phyloP scores from a whole-genome alignment of 2,888 invertebrate genomes.

The Watsonalla cultraria region DNA sequence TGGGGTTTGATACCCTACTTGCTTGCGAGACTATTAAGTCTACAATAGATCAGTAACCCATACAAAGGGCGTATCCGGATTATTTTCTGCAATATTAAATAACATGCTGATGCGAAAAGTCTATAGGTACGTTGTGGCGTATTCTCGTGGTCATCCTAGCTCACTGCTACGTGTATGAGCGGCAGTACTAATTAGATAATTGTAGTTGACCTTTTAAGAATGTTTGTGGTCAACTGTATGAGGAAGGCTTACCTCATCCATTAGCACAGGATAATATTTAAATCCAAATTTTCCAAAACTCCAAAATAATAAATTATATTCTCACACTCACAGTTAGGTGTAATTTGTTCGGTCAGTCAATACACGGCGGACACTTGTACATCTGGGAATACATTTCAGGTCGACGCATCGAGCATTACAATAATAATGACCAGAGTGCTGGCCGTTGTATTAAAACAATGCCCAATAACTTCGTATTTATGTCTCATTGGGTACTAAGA shows the following conservation, averaged over 20 bases:
- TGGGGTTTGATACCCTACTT: no score
- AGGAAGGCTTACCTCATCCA: no score
- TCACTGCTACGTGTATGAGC: conserved; percentile 16
- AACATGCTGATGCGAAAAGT: conserved; percentile 34
- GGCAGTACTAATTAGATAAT: conserved; percentile 36
- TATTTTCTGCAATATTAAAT: conserved; percentile 23
- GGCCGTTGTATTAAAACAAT: conserved; percentile 67
- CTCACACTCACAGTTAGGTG: conserved; percentile 8
- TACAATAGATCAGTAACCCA: no score
- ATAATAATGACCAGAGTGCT: conserved; percentile 50
- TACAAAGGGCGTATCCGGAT: no score
- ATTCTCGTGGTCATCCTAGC: not conserved
- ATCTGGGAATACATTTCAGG: conserved; percentile 43
- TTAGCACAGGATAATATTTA: no score
- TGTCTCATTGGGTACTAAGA: conserved; percentile 51
- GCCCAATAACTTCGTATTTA: conserved; percentile 69
- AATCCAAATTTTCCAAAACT: not conserved
- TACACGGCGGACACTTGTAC: conserved; percentile 26
- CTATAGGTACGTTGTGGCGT: not conserved
- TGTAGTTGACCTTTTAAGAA: conserved; percentile 19
- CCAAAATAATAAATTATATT: not conserved
- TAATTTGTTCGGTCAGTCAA: conserved; percentile 20
- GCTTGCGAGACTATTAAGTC: no score
- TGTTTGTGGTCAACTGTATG: conserved; percentile 6
- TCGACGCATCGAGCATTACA: conserved; percentile 58